phyloP scores from a whole-genome alignment of 2,888 invertebrate genomes.

The Odontocolon sp. region DNA sequence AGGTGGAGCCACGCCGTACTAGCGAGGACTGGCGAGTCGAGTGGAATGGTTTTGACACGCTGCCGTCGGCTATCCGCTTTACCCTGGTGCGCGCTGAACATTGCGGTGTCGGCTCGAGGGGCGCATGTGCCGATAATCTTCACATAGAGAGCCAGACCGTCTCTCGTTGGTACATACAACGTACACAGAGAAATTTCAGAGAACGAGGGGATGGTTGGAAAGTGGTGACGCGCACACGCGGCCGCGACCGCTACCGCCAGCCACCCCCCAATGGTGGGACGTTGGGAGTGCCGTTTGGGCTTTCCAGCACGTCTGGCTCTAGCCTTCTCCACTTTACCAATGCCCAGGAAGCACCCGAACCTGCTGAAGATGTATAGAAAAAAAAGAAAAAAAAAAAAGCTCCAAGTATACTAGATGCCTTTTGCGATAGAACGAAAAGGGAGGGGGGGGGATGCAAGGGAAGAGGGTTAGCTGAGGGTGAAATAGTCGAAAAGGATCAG shows the following conservation, averaged over 20 bases:
- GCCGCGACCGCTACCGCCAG: slow-evolving; percentile 26
- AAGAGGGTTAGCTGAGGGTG: background rate
- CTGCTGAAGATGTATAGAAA: slow-evolving; percentile 45
- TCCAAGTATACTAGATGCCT: slow-evolving; percentile 8
- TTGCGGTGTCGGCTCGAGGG: slow-evolving; percentile 57
- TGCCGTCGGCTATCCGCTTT: slow-evolving; percentile 71
- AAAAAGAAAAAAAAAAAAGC: slow-evolving; percentile 26
- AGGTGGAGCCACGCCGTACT: slow-evolving; percentile 75
- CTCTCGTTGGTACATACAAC: background rate
- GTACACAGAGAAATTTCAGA: background rate
- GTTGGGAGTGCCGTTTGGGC: slow-evolving; percentile 53
- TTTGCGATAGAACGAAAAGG: slow-evolving; percentile 30
- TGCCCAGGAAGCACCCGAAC: slow-evolving; percentile 50
- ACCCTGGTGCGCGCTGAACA: slow-evolving; percentile 48
- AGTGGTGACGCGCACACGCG: slow-evolving; percentile 61
- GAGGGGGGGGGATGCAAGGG: slow-evolving; percentile 26
- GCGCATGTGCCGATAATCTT: slow-evolving; percentile 80
- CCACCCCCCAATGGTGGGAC: slow-evolving; percentile 13
- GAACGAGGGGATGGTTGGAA: slow-evolving; percentile 44
- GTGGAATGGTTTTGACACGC: slow-evolving; percentile 77
- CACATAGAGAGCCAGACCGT: slow-evolving; percentile 60
- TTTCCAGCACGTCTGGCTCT: slow-evolving; percentile 56
- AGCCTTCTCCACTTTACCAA: slow-evolving; percentile 46
- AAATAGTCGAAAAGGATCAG: slow-evolving; percentile 2
- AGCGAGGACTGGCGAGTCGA: slow-evolving; percentile 69